These are phyloP conservation scores for Pteronura brasiliensis DNA, from an alignment of 2,113 vertebrate genomes.

Conservation along the genomic window DNA sequence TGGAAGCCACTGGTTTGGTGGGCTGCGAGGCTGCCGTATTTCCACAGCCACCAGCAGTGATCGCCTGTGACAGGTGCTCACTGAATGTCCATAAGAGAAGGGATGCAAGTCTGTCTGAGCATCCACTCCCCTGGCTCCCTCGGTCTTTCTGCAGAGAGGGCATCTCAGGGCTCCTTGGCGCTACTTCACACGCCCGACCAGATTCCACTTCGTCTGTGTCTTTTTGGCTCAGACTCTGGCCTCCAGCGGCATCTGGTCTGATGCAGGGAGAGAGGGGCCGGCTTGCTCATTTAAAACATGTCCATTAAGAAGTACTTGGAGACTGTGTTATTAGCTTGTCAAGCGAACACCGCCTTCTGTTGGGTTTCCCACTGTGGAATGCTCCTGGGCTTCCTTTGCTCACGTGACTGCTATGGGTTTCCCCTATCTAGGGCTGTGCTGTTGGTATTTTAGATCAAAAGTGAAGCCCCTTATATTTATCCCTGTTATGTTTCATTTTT, in stretches of 20 bases:
- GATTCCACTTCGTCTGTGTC: neutral
- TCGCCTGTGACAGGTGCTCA: neutral
- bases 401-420: neutral
- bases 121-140: neutral
- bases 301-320: neutral
- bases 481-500: neutral
- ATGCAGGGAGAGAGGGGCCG: neutral
- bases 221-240: no score
- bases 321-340: neutral
- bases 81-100: neutral
- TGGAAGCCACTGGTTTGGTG: neutral
- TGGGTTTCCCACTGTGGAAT: neutral
- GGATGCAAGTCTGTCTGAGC: neutral
- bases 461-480: neutral
- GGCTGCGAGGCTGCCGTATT: neutral
- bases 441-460: neutral
- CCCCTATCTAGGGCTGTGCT: neutral
- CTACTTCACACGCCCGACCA: rapidly evolving
- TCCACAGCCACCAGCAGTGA: neutral
- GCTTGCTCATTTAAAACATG: neutral
- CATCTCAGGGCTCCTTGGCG: neutral
- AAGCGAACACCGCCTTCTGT: neutral
- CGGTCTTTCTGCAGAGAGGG: neutral
- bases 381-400: neutral
- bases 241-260: neutral